Percentiles rank a stretch among this genome's conserved stretches.
Evolutionary conservation across 2,888 invertebrate species (phyloP).

Genomic region (Coelopa pilipes): DNA sequence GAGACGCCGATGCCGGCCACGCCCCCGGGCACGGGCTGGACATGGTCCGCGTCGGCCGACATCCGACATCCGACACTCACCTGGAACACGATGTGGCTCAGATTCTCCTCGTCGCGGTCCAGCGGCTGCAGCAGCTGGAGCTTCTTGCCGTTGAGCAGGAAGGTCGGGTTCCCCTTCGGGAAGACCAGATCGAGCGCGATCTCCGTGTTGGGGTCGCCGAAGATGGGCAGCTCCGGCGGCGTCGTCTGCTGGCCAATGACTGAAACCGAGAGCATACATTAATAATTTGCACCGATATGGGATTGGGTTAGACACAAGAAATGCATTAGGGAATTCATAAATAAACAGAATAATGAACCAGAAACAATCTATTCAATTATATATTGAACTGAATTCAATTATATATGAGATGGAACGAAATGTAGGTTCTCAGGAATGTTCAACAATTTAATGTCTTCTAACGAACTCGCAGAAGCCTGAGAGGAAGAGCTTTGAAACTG

Average conservation of each 20-base stretch:
- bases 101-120: conserved; percentile 85
- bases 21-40: background rate
- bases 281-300: too few species aligned
- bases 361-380: too few species aligned
- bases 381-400: too few species aligned
- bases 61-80: conserved; percentile 67
- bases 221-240: conserved; percentile 84
- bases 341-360: too few species aligned
- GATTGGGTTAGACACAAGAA: too few species aligned
- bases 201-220: conserved; percentile 82
- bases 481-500: too few species aligned
- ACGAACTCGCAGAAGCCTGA: too few species aligned
- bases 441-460: too few species aligned
- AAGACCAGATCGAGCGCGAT: conserved; percentile 83
- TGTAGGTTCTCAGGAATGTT: too few species aligned
- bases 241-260: conserved; percentile 85
- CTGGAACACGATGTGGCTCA: conserved; percentile 90
- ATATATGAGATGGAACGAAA: too few species aligned
- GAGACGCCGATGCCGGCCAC: background rate
- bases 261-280: conserved; percentile 62
- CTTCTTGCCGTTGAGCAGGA: conserved; percentile 84
- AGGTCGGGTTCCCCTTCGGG: conserved; percentile 81
- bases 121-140: conserved; percentile 82
- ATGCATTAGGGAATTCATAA: too few species aligned
- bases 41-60: background rate